Percentiles rank a stretch among this genome's conserved stretches.
Evolutionary conservation across 2,113 vertebrate species (phyloP).

Genomic region (Perca fluviatilis): DNA sequence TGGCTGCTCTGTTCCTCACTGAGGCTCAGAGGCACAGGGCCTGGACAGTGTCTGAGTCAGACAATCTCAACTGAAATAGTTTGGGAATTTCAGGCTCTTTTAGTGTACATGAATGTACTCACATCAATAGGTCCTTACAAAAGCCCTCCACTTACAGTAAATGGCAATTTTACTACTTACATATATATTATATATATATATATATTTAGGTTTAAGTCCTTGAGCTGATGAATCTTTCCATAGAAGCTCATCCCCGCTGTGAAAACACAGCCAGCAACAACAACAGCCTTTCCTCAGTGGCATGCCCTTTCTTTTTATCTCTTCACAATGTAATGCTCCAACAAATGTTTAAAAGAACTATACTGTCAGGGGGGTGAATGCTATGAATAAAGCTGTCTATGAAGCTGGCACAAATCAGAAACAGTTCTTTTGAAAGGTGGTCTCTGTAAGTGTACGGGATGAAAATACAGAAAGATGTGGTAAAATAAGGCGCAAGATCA

Average conservation of each 20-base stretch:
- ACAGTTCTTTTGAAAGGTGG: constrained; percentile 2
- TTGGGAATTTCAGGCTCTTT: constrained; percentile 20
- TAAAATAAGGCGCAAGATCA: constrained; percentile 4
- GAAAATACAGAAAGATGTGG: neutral
- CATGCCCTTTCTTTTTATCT: constrained; percentile 40
- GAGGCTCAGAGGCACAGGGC: constrained; percentile 11
- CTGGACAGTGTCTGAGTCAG: neutral
- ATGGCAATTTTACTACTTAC: neutral
- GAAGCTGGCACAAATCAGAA: neutral
- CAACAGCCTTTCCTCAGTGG: constrained; percentile 33
- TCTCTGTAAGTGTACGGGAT: neutral
- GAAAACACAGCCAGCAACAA: constrained; percentile 17
- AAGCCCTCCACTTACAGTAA: neutral
- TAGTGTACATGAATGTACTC: neutral
- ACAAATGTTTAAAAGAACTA: constrained; percentile 35
- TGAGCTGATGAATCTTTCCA: constrained; percentile 14
- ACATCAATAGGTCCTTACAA: neutral
- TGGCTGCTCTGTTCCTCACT: constrained; percentile 1
- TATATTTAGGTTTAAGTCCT: constrained; percentile 1
- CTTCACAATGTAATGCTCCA: neutral
- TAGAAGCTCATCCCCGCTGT: neutral
- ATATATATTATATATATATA: too few species aligned
- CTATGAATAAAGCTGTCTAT: constrained; percentile 22
- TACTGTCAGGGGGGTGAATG: neutral
- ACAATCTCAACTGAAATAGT: constrained; percentile 23